Base-by-base conservation (phyloP, 2,113 vertebrate genomes). In the Columba janthina region DNA sequence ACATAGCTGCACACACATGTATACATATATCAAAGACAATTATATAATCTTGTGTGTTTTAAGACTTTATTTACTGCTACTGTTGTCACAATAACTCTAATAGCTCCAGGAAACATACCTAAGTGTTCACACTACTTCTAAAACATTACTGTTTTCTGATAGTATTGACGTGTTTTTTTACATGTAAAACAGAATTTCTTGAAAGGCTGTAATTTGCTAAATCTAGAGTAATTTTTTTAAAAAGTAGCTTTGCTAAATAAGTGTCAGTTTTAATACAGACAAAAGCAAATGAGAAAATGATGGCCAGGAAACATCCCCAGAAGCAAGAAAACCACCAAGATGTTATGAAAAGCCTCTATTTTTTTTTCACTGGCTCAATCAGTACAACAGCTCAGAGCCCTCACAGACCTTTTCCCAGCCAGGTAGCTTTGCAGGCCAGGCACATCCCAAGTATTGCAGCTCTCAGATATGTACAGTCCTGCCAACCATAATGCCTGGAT, bases 191-290 rank as follows among this genome's bases (percentile, higher is more conserved):
- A 46, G 9, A 92, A 88, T 72, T 79, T 81, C 56, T 53, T 80
- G 65, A 95, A 92, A 93, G 40, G 50, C 69, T 85, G 26, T 60
- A 92, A 88, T 96, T 79, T 94, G 54, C 44, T 93, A 79, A 91
- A 85, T 78, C 75, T 71, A 34, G 36, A 66, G 19, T 58, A 26
- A 75, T 51, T 83, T 90, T 91, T 78, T 76, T 57, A 40, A 12
- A 40, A 91, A 78, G 31, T 22, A 75, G 36, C 28, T 90, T 70
- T 19, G 3, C 46, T 70, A 51, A 51, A 3, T 12, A 89, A 61
- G 21, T 31, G 15, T 77, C 81, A 90, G 32, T 78, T 90, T 92
- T 70, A 91, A 69, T 61, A 65, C 0, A 85, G 75, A 70, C n/a
- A 90, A 80, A 91, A 94, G 24, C 15, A 94, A 84, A 65, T 44